Evolutionary conservation across 1,140 invertebrate species (phyloP).

Genomic region (Contarinia nasturtii): DNA sequence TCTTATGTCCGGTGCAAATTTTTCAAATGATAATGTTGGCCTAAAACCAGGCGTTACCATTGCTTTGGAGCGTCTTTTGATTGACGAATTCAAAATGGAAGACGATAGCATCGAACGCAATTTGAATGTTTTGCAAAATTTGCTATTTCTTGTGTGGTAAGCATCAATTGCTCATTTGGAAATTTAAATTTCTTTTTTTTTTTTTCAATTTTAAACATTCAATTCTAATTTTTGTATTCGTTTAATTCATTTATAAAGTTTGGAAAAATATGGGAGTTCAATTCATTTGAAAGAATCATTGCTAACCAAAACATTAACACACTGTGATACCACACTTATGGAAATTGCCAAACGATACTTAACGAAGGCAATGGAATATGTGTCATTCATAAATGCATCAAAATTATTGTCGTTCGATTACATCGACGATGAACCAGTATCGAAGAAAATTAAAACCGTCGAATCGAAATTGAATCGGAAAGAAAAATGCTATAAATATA

Average conservation of each 20-base stretch:
- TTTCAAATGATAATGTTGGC: constrained; percentile 24
- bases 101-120: background rate
- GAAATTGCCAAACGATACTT: background rate
- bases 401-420: background rate
- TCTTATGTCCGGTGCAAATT: constrained; percentile 24
- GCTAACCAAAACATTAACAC: constrained; percentile 12
- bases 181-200: background rate
- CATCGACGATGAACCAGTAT: background rate
- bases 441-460: background rate
- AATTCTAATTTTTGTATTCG: background rate
- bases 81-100: constrained; percentile 8
- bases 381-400: background rate
- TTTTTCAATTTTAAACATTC: background rate
- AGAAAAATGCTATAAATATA: constrained; percentile 2
- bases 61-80: constrained; percentile 18
- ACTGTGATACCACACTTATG: constrained; percentile 12
- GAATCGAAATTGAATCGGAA: constrained; percentile 10
- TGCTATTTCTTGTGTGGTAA: background rate
- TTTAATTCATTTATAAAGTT: constrained; percentile 6
- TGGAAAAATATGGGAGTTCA: constrained; percentile 16
- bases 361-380: background rate
- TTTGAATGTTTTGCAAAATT: background rate
- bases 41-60: constrained; percentile 28
- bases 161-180: background rate
- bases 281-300: constrained; percentile 11